phyloP scores from a whole-genome alignment of 2,888 invertebrate species.

The Slavum lentiscoides region DNA sequence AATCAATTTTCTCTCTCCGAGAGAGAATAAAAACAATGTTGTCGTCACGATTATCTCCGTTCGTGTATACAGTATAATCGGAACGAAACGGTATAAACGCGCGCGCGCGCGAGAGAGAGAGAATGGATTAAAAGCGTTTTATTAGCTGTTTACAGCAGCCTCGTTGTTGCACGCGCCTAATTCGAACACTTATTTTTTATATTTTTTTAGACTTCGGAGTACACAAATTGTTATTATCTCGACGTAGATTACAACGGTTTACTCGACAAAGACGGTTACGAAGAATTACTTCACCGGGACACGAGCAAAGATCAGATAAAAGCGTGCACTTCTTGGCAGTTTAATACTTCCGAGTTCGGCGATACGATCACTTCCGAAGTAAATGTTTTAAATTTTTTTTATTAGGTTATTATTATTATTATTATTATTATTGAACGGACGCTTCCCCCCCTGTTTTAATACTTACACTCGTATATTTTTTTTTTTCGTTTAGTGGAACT shows the following conservation, averaged over 20 bases:
- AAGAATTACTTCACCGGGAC: constrained; percentile 12
- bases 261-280: neutral
- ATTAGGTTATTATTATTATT: neutral
- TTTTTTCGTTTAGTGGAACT: constrained; percentile 65
- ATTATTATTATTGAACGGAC: constrained; percentile 9
- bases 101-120: too few species aligned
- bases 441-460: neutral
- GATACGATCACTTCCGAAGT: constrained; percentile 73
- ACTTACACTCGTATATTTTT: neutral
- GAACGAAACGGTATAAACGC: too few species aligned
- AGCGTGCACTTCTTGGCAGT: constrained; percentile 68
- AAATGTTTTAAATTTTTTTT: constrained; percentile 10
- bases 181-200: neutral
- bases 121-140: too few species aligned
- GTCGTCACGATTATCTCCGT: too few species aligned
- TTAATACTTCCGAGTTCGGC: constrained; percentile 65
- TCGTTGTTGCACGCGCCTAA: too few species aligned
- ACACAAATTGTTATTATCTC: constrained; percentile 34
- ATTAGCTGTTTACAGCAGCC: too few species aligned
- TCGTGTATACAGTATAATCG: too few species aligned
- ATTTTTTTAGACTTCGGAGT: constrained; percentile 4
- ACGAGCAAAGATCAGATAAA: constrained; percentile 57
- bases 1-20: too few species aligned
- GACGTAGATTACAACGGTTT: constrained; percentile 25
- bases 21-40: too few species aligned